Evolutionary conservation across 2,888 invertebrate genomes (phyloP), one percentile per base, ranked within the genome.

Genomic region (Pemphredon lugubris): DNA sequence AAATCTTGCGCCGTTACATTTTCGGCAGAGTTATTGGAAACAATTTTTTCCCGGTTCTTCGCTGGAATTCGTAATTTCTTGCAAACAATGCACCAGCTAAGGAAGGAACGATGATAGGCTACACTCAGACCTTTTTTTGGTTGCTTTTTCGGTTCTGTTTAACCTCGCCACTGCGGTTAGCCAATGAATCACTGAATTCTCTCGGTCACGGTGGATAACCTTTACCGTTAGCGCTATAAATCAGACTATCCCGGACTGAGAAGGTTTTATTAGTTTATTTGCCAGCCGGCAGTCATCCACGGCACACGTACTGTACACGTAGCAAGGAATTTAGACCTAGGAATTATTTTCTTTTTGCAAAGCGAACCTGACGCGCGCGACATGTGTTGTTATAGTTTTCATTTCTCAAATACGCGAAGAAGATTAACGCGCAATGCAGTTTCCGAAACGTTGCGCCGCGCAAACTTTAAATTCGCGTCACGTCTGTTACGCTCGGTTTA

Each of bases 151-250:
- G 47, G 51, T 54, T 18, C 39, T 9, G 13, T 26, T 23, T n/a
- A n/a, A n/a, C n/a, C n/a, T n/a, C n/a, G n/a, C n/a, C n/a, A n/a
- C 63, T 57, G 40, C 50, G 55, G 14, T 34, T 45, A 14, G 47
- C 79, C 84, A 82, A 86, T 88, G 86, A 87, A 88, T 88, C 87
- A 87, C 80, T 75, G 83, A 86, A 84, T 87, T 83, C 79, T 73
- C 81, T 74, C 78, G 75, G 39, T 73, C 60, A 59, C 71, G 73
- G 65, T 78, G 85, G 85, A 86, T 88, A 88, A 86, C 87, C 87
- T 86, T 82, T 77, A 71, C 81, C 83, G 79, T 84, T 84, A 82
- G 82, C 77, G 60, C 80, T 81, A 82, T 89, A 89, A 89, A 89
- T 89, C 89, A 88, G 77, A 26, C 84, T 85, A 87, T 87, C 87